Evolutionary conservation across 2,888 invertebrate genomes (phyloP).

Genomic region (Caenorhabditis sinica): DNA sequence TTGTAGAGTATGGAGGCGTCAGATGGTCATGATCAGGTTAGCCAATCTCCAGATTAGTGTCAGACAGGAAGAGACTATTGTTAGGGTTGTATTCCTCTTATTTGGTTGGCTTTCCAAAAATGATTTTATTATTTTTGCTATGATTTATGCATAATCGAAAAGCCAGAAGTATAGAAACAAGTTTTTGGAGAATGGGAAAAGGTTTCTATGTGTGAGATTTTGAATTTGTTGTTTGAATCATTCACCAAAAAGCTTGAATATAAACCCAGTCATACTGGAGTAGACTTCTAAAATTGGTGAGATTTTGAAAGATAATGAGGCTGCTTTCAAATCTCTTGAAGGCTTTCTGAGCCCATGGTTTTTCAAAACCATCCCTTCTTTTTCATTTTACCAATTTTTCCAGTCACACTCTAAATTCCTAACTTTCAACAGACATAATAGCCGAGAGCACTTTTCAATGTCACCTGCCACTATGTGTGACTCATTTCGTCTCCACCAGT

Average conservation of each 20-base stretch:
- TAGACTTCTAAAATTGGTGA: too few relatives aligned
- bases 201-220: too few relatives aligned
- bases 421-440: background rate
- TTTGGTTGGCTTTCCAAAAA: background rate
- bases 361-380: background rate
- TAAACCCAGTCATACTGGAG: too few relatives aligned
- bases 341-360: too few relatives aligned
- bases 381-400: background rate
- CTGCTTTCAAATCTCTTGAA: too few relatives aligned
- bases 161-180: background rate
- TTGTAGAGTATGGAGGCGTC: constrained; percentile 9
- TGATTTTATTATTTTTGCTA: background rate
- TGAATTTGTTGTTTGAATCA: too few relatives aligned
- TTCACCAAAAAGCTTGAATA: too few relatives aligned
- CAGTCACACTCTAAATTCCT: background rate
- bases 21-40: too few relatives aligned
- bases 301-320: too few relatives aligned
- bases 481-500: constrained; percentile 2
- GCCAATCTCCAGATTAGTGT: constrained; percentile 29
- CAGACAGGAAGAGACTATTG: constrained; percentile 15
- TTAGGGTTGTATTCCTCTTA: constrained; percentile 1
- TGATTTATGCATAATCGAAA: constrained; percentile 6
- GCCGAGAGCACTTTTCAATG: constrained; percentile 24
- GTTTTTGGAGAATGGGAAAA: background rate
- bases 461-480: constrained; percentile 34